Conservation (phyloP, 2,113 vertebrate genomes). For the Sander vitreus region DNA sequence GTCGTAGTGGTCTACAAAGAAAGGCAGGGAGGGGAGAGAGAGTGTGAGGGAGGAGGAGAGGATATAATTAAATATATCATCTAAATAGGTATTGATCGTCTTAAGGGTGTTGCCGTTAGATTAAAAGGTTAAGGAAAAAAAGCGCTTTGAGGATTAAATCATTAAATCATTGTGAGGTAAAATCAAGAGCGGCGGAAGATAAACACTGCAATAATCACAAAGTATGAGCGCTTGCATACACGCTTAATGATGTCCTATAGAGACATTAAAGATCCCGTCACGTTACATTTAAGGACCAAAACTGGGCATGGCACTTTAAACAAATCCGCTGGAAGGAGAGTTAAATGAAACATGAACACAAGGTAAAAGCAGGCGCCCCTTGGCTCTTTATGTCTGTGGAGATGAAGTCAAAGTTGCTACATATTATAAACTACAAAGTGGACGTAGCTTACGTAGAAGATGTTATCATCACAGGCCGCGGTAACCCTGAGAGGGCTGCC, state of each 20-base stretch:
- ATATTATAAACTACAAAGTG: conserved; percentile 18
- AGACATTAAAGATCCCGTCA: conserved; percentile 47
- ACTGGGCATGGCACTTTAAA: conserved; percentile 1
- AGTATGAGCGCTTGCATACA: conserved; percentile 33
- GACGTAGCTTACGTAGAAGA: conserved; percentile 4
- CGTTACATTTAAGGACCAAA: conserved; percentile 26
- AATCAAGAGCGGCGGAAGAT: conserved; percentile 70
- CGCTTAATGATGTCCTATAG: conserved; percentile 29
- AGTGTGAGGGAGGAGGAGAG: conserved; percentile 15
- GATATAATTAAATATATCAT: conserved; percentile 78
- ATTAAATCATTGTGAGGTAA: conserved; percentile 78
- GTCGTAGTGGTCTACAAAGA: conserved; percentile 14
- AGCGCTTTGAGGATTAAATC: conserved; percentile 78
- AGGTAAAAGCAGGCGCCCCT: conserved; percentile 29
- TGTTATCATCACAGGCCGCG: conserved; percentile 14
- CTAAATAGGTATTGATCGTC: conserved; percentile 81
- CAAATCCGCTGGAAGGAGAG: not conserved
- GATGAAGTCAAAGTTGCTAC: conserved; percentile 33
- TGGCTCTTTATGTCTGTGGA: not conserved
- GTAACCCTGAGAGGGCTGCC: conserved; percentile 17
- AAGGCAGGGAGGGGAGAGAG: conserved; percentile 10
- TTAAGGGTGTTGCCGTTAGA: conserved; percentile 74
- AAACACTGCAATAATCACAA: conserved; percentile 70
- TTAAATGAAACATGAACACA: conserved; percentile 24
- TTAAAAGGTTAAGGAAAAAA: conserved; percentile 82